Evolutionary conservation across 2,797 vertebrate species (phyloP).

Genomic region (Myotis findleyi): DNA sequence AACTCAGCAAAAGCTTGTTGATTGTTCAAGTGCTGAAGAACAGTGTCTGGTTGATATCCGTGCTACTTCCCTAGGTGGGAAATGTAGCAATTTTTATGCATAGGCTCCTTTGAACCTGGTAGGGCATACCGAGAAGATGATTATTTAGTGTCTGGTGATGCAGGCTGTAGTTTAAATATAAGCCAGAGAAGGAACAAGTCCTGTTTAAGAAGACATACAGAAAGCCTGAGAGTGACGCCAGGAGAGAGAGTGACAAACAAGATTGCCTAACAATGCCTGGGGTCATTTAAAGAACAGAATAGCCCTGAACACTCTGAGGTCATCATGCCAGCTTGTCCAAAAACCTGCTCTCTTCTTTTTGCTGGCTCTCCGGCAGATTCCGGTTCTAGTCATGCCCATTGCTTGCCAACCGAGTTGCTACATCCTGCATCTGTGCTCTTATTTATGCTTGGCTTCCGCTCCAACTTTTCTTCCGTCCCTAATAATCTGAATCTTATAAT

Average conservation of each 20-base stretch:
- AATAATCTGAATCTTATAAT: slow-evolving; percentile 23
- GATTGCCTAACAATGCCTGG: background rate
- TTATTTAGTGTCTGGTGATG: background rate
- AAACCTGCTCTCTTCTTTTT: background rate
- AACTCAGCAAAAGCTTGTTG: background rate
- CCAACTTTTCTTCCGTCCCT: slow-evolving; percentile 30
- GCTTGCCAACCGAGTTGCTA: slow-evolving; percentile 36
- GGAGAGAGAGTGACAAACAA: background rate
- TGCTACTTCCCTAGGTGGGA: background rate
- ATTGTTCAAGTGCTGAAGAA: background rate
- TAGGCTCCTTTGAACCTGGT: background rate
- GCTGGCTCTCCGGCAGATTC: background rate
- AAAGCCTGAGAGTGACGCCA: background rate
- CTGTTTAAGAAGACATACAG: background rate
- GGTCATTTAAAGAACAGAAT: background rate
- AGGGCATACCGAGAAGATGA: slow-evolving; percentile 7
- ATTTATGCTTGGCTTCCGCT: slow-evolving; percentile 10
- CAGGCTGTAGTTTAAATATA: background rate
- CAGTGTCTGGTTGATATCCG: background rate
- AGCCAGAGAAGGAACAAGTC: slow-evolving; percentile 33
- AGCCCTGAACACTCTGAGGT: background rate
- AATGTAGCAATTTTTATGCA: background rate
- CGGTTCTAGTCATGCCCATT: background rate
- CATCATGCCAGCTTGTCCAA: background rate
- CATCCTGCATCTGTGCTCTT: slow-evolving; percentile 57